Percentiles rank a stretch among this genome's conserved stretches.
Evolutionary conservation across 2,888 invertebrate genomes (phyloP).

Genomic region (Erannis defoliaria): DNA sequence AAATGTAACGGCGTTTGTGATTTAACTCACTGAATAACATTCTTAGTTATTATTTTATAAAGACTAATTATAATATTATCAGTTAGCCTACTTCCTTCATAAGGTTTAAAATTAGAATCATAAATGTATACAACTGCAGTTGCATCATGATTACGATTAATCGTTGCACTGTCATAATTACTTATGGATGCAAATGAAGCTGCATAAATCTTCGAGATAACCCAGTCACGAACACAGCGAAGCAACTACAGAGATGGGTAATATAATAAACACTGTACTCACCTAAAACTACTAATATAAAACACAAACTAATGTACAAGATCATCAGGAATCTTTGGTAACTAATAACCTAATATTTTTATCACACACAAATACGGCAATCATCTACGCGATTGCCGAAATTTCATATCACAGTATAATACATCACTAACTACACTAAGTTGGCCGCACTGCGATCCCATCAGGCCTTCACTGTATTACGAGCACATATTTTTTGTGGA

Average conservation of each 20-base stretch:
- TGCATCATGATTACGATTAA: slow-evolving; percentile 51
- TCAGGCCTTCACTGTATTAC: slow-evolving; percentile 81
- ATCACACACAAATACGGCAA: slow-evolving; percentile 81
- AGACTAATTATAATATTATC: slow-evolving; percentile 27
- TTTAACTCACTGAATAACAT: neutral
- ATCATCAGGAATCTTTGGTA: slow-evolving; percentile 87
- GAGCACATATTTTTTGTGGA: slow-evolving; percentile 81
- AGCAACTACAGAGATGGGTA: slow-evolving; percentile 46
- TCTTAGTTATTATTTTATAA: neutral
- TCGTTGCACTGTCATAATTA: slow-evolving; percentile 59
- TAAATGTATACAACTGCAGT: slow-evolving; percentile 37
- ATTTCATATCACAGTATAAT: slow-evolving; percentile 84
- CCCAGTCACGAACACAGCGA: slow-evolving; percentile 42
- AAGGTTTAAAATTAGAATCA: slow-evolving; percentile 31
- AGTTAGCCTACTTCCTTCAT: slow-evolving; percentile 31
- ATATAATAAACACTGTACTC: slow-evolving; percentile 59
- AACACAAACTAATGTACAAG: slow-evolving; percentile 86
- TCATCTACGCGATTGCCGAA: slow-evolving; percentile 83
- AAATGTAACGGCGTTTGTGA: neutral
- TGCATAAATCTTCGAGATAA: slow-evolving; percentile 67
- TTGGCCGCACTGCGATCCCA: slow-evolving; percentile 83
- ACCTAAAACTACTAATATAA: slow-evolving; percentile 87
- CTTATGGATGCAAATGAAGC: slow-evolving; percentile 59
- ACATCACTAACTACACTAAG: slow-evolving; percentile 83
- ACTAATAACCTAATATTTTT: slow-evolving; percentile 82